Evolutionary conservation across 2,113 vertebrate genomes (phyloP).

Genomic region (Neogale vison): DNA sequence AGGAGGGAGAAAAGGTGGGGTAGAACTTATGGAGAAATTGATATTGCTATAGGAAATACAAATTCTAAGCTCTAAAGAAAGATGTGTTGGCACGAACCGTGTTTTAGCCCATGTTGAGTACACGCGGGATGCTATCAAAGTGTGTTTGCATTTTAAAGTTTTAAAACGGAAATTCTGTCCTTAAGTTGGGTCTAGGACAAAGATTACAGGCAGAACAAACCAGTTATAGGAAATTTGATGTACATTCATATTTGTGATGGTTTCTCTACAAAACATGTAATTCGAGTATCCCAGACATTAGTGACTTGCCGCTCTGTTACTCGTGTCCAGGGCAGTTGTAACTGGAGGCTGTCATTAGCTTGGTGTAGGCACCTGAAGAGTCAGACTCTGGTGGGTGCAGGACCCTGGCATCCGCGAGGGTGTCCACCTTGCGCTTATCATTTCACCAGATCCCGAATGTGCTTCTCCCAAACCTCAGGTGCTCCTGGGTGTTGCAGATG

Average conservation of each 20-base stretch:
- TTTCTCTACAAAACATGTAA: not conserved
- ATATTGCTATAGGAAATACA: not conserved
- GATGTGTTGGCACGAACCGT: not conserved
- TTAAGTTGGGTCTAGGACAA: not conserved
- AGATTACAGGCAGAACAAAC: not conserved
- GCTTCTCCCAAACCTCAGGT: not conserved
- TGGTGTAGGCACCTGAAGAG: not conserved
- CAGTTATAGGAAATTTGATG: not conserved
- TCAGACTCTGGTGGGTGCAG: not conserved
- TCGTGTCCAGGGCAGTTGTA: not conserved
- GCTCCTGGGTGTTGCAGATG: rapidly evolving
- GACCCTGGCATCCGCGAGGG: rapidly evolving
- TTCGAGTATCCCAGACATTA: not conserved
- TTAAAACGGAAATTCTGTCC: not conserved
- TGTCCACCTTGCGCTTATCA: not conserved
- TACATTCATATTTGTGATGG: not conserved
- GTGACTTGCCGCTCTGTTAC: not conserved
- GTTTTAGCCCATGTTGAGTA: not conserved
- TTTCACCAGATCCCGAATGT: rapidly evolving
- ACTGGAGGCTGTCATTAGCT: not conserved
- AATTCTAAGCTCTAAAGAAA: not conserved
- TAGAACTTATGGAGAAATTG: not conserved
- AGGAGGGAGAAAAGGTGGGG: not conserved
- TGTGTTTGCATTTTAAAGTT: not conserved
- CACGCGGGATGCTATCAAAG: not conserved